Evolutionary conservation across 2,113 vertebrate genomes (phyloP).

Genomic region (Shinisaurus crocodilurus): DNA sequence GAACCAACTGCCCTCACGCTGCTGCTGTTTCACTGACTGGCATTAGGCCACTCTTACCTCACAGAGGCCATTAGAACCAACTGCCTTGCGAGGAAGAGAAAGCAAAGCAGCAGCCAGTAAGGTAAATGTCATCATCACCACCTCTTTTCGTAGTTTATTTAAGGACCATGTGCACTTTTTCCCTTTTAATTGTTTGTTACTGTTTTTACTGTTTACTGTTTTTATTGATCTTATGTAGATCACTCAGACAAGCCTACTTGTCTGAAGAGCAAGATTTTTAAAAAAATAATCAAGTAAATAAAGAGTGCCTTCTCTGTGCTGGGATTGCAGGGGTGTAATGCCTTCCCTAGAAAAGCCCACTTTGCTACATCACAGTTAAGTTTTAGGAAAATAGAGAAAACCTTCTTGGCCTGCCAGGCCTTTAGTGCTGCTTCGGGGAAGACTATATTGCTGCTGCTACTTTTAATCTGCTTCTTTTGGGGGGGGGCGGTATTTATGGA

Average conservation of each 20-base stretch:
- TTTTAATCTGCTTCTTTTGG: not conserved
- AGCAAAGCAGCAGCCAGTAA: not conserved
- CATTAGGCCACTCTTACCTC: too few species aligned
- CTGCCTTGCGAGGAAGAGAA: not conserved
- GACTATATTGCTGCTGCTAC: not conserved
- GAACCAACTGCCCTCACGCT: not conserved
- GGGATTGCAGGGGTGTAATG: not conserved
- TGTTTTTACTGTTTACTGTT: too few species aligned
- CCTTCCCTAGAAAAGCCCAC: not conserved
- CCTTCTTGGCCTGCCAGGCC: not conserved
- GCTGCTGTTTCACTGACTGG: too few species aligned
- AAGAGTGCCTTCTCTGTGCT: too few species aligned
- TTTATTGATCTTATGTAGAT: too few species aligned
- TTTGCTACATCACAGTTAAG: not conserved
- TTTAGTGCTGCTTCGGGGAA: not conserved
- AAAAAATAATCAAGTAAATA: too few species aligned
- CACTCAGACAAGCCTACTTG: too few species aligned
- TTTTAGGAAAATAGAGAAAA: not conserved
- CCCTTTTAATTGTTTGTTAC: too few species aligned
- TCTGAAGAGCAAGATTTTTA: too few species aligned
- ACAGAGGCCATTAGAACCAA: too few species aligned
- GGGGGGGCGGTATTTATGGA: not conserved
- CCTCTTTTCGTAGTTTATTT: too few species aligned
- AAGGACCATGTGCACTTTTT: too few species aligned
- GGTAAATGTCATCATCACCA: not conserved